A percentile compares a stretch with the other conserved stretches of the same genome.
Conservation (phyloP, 2,113 vertebrate species). For the Prolemur simus region DNA sequence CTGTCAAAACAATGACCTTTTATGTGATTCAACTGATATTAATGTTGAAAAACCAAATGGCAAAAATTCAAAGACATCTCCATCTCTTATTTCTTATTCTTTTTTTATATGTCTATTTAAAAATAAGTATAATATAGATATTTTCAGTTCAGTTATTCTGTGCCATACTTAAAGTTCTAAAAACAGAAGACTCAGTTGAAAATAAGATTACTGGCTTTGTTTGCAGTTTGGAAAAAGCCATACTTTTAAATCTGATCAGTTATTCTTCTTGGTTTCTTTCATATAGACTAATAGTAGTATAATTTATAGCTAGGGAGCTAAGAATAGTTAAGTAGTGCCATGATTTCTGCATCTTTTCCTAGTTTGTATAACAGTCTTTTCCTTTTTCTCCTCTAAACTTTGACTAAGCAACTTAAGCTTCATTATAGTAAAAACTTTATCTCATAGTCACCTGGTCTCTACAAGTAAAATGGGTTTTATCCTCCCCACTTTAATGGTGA, state of each 20-base stretch:
- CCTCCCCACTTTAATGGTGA: neutral
- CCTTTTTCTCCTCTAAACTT: neutral
- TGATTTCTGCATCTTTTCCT: neutral
- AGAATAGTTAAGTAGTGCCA: neutral
- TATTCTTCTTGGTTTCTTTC: neutral
- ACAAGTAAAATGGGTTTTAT: neutral
- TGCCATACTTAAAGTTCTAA: neutral
- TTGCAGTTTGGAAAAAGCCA: neutral
- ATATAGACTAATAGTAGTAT: neutral
- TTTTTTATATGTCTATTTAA: neutral
- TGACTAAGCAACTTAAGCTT: neutral
- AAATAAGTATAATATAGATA: neutral
- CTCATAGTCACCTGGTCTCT: neutral
- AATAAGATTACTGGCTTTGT: neutral
- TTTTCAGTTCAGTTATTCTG: neutral
- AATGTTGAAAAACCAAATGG: slow-evolving; percentile 26
- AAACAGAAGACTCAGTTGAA: neutral
- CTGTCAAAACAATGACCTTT: neutral
- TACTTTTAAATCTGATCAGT: neutral
- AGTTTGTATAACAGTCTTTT: neutral
- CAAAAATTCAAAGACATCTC: neutral
- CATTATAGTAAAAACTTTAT: neutral
- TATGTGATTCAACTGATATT: neutral
- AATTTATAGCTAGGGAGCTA: neutral
- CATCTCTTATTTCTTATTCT: neutral